Evolutionary conservation across 2,113 vertebrate genomes (phyloP).

Genomic region (Pantherophis guttatus): DNA sequence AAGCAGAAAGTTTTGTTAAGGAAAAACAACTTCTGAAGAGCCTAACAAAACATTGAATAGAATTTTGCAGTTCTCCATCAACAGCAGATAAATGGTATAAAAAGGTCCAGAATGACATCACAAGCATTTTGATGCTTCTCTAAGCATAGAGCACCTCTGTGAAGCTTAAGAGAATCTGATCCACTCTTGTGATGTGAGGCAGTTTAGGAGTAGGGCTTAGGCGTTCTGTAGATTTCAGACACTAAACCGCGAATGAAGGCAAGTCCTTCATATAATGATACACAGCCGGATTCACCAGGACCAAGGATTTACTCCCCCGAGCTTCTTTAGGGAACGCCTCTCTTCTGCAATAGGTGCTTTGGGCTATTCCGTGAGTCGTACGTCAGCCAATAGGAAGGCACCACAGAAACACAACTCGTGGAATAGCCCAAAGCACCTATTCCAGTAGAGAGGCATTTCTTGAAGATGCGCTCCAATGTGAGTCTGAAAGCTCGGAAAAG

Average conservation of each 20-base stretch:
- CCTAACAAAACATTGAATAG: not conserved
- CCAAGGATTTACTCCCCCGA: not conserved
- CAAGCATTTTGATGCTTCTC: not conserved
- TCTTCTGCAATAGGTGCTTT: too few species aligned
- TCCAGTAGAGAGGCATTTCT: not conserved
- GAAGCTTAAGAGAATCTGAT: not conserved
- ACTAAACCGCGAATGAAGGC: not conserved
- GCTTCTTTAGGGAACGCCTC: not conserved
- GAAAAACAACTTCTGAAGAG: not conserved
- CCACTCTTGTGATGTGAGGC: not conserved
- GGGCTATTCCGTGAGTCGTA: too few species aligned
- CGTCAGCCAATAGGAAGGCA: not conserved
- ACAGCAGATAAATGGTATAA: not conserved
- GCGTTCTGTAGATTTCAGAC: not conserved
- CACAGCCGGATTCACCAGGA: not conserved
- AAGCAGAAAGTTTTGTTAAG: not conserved
- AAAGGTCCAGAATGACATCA: not conserved
- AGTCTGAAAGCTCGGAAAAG: not conserved
- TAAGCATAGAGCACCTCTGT: not conserved
- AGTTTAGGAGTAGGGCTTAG: not conserved
- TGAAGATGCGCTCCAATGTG: not conserved
- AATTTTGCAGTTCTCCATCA: not conserved
- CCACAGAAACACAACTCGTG: rapidly evolving
- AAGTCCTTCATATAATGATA: not conserved
- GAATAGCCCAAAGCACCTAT: not conserved